Conservation (phyloP, 2,113 vertebrate genomes). For the Chrysochloris asiatica region DNA sequence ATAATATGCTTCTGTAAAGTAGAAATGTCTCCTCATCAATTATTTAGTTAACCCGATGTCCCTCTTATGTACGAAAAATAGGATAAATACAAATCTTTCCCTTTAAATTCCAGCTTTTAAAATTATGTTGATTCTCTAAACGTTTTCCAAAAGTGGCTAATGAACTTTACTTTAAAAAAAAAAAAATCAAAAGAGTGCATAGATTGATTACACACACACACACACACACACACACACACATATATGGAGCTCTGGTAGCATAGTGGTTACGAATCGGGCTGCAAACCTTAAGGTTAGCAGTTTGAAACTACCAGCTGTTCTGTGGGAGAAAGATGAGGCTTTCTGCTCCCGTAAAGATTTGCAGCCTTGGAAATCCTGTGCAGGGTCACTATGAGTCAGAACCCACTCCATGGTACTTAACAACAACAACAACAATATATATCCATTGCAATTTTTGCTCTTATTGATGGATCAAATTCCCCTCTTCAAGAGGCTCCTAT, state of each 20-base stretch:
- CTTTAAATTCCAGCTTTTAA: conserved; percentile 35
- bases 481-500: neutral
- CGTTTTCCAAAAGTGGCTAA: neutral
- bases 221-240: too few species aligned
- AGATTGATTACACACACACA: neutral
- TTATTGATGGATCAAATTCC: neutral
- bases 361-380: too few species aligned
- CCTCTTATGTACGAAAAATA: conserved; percentile 28
- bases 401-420: too few species aligned
- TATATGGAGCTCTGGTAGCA: too few species aligned
- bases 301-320: too few species aligned
- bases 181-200: neutral
- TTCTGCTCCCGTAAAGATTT: too few species aligned
- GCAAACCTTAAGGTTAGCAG: too few species aligned
- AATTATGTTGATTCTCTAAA: neutral
- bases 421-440: too few species aligned
- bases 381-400: too few species aligned
- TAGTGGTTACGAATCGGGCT: too few species aligned
- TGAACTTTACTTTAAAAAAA: neutral
- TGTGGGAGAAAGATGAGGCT: too few species aligned
- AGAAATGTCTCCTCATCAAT: conserved; percentile 5
- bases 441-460: neutral
- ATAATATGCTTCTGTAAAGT: conserved; percentile 35
- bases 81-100: neutral
- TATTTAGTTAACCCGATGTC: conserved; percentile 32